Percentiles rank a stretch among this genome's conserved stretches.
Evolutionary conservation across 1,140 invertebrate species (phyloP).

Genomic region (Wiebesia pumilae): DNA sequence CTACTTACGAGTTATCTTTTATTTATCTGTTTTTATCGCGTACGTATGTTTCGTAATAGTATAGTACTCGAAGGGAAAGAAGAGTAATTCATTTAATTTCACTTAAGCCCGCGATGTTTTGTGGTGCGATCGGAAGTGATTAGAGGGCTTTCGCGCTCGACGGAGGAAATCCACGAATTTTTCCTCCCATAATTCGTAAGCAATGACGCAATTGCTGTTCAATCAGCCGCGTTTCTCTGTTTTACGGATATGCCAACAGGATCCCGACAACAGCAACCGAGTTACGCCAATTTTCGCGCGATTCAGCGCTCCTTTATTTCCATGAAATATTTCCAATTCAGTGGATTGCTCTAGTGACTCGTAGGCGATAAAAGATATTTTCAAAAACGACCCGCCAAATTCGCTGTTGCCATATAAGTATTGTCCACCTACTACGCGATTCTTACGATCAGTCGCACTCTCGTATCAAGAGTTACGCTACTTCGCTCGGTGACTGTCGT

Average conservation of each 20-base stretch:
- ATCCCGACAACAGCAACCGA: neutral
- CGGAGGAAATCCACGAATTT: neutral
- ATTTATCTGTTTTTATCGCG: neutral
- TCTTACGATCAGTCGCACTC: too few species aligned
- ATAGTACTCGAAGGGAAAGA: neutral
- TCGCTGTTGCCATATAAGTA: neutral
- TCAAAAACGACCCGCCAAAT: neutral
- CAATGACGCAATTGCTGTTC: neutral
- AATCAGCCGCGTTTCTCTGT: neutral
- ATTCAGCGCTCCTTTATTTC: neutral
- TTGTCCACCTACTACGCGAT: too few species aligned
- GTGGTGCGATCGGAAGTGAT: neutral
- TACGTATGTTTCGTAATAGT: neutral
- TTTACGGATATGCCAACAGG: neutral
- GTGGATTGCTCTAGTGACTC: neutral
- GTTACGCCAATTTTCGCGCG: neutral
- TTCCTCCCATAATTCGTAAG: neutral
- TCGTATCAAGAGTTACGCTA: too few species aligned
- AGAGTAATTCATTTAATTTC: neutral
- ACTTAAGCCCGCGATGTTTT: neutral
- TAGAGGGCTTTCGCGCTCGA: neutral
- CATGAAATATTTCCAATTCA: too few species aligned
- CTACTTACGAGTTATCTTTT: neutral
- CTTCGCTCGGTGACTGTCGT: too few species aligned
- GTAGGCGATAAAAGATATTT: neutral